Percentiles rank a stretch among this genome's conserved stretches.
Conservation (phyloP, 2,797 vertebrate species). For the Melanogrammus aeglefinus region DNA sequence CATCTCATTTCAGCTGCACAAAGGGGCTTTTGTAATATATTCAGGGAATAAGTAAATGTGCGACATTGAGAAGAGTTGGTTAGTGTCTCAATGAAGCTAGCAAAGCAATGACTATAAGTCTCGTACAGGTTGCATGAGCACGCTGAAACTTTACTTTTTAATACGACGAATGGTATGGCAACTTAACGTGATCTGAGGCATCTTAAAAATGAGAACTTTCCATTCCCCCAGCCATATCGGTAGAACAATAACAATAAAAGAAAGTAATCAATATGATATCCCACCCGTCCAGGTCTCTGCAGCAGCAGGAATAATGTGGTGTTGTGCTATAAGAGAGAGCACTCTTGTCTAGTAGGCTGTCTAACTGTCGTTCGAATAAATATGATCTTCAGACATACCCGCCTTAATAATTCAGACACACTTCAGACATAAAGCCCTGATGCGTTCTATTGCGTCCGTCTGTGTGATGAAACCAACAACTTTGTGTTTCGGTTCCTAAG, state of each 20-base stretch:
- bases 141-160: neutral
- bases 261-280: neutral
- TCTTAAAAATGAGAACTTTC: neutral
- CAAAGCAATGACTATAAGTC: neutral
- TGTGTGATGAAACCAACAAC: neutral
- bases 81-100: neutral
- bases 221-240: neutral
- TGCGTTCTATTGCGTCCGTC: neutral
- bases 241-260: neutral
- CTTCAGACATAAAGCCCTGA: neutral
- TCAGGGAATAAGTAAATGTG: neutral
- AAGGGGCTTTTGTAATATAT: neutral
- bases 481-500: neutral
- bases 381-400: neutral
- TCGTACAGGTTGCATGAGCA: neutral
- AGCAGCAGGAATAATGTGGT: neutral
- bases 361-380: neutral
- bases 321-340: neutral
- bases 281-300: neutral
- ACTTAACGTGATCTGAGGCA: neutral
- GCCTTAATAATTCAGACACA: neutral
- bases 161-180: neutral
- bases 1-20: neutral
- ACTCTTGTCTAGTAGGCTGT: neutral
- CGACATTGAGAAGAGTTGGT: neutral